Evolutionary conservation across 2,888 invertebrate genomes (phyloP).

Genomic region (Drosophila emarginata): DNA sequence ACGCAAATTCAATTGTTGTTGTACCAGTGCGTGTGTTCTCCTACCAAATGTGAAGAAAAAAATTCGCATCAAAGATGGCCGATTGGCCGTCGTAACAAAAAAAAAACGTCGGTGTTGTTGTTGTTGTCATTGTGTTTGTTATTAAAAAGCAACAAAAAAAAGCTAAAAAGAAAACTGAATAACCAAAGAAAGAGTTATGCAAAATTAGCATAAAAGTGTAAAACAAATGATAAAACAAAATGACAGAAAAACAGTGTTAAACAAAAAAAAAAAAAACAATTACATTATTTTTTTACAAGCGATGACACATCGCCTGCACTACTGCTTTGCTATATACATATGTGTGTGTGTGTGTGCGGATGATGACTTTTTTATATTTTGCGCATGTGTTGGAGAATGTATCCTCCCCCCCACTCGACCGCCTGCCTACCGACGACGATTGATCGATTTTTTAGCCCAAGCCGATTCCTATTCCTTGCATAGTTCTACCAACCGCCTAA

Average conservation of each 20-base stretch:
- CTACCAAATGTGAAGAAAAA: slow-evolving; percentile 53
- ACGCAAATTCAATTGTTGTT: slow-evolving; percentile 34
- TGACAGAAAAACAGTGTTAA: slow-evolving; percentile 34
- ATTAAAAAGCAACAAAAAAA: slow-evolving; percentile 43
- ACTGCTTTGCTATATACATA: slow-evolving; percentile 39
- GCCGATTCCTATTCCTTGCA: slow-evolving; percentile 54
- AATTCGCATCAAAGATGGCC: slow-evolving; percentile 81
- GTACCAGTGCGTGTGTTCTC: slow-evolving; percentile 52
- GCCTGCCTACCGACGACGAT: slow-evolving; percentile 35
- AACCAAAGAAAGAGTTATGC: slow-evolving; percentile 62
- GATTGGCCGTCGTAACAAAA: slow-evolving; percentile 81
- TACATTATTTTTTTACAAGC: slow-evolving; percentile 53
- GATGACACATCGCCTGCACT: slow-evolving; percentile 72
- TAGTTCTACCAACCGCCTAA: slow-evolving; percentile 35
- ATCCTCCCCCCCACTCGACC: slow-evolving; percentile 41
- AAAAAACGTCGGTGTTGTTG: slow-evolving; percentile 63
- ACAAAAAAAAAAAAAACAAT: slow-evolving; percentile 42
- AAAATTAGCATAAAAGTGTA: slow-evolving; percentile 50
- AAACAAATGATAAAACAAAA: slow-evolving; percentile 20
- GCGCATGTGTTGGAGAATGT: slow-evolving; percentile 60
- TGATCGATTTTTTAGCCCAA: slow-evolving; percentile 68
- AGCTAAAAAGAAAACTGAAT: slow-evolving; percentile 36
- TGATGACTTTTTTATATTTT: slow-evolving; percentile 41
- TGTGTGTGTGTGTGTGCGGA: slow-evolving; percentile 33
- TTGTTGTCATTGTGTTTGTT: slow-evolving; percentile 69